Percentiles rank a stretch among this genome's conserved stretches.
These are phyloP conservation scores for Anastatus disparis DNA, from an alignment of 1,140 invertebrate genomes.

Conservation along the genomic window DNA sequence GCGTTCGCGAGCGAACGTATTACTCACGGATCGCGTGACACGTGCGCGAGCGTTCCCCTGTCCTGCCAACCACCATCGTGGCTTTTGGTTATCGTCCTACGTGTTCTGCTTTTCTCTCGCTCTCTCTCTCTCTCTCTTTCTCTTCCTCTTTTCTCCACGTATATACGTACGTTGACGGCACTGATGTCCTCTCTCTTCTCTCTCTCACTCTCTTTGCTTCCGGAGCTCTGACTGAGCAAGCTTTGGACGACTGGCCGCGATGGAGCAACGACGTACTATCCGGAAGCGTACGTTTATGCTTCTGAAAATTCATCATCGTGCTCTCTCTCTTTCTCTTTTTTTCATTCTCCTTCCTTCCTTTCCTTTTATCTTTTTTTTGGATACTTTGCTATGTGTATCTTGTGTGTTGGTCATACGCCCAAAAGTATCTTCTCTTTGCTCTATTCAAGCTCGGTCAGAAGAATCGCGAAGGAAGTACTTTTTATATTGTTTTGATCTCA, in stretches of 20 bases:
- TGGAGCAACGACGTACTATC: background rate
- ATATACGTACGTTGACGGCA: no score
- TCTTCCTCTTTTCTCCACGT: background rate
- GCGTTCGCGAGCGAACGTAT: conserved; percentile 61
- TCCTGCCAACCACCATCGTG: conserved; percentile 50
- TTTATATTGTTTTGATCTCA: no score
- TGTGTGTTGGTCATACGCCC: no score
- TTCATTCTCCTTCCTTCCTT: no score
- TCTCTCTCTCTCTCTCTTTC: background rate
- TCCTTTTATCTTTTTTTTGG: no score
- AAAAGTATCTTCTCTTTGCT: no score
- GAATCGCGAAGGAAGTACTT: no score
- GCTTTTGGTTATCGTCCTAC: conserved; percentile 64
- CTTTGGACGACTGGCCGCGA: background rate
- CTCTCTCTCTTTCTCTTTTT: background rate
- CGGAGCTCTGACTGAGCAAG: background rate
- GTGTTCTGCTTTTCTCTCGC: conserved; percentile 41
- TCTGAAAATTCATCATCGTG: background rate
- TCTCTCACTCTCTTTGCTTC: background rate
- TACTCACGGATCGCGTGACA: conserved; percentile 68
- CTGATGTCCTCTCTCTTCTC: background rate
- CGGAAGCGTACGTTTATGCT: no score
- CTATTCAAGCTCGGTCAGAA: no score
- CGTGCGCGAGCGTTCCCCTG: conserved; percentile 67
- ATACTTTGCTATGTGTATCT: no score